These are phyloP conservation scores for Amazona ochrocephala DNA, from an alignment of 2,797 vertebrate genomes.

Conservation along the genomic window DNA sequence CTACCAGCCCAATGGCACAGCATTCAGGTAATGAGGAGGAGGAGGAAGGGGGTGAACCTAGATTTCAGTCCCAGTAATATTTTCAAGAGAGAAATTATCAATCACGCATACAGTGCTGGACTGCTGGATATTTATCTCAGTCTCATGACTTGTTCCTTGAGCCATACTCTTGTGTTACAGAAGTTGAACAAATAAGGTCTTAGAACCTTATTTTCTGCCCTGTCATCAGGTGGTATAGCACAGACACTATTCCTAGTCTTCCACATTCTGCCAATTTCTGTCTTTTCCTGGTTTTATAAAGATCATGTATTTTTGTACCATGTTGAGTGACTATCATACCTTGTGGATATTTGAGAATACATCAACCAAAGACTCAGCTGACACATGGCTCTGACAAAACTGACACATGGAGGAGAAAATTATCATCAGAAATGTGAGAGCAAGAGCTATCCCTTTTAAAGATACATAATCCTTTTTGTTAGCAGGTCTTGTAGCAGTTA, in stretches of 20 bases:
- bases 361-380: neutral
- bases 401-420: neutral
- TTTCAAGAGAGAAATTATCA: neutral
- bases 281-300: neutral
- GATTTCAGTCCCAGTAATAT: neutral
- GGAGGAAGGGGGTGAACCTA: neutral
- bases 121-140: neutral
- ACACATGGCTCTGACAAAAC: neutral
- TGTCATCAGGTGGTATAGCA: neutral
- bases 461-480: neutral
- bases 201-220: neutral
- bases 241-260: neutral
- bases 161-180: neutral
- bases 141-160: neutral
- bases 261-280: neutral
- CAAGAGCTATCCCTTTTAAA: neutral
- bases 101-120: neutral
- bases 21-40: neutral
- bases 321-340: neutral
- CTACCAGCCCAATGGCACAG: neutral
- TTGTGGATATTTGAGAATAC: neutral
- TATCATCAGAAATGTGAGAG: neutral
- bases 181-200: neutral
- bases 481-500: neutral
- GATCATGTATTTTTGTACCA: neutral